Evolutionary conservation across 2,888 invertebrate genomes (phyloP).

Genomic region (Xanthia togata): DNA sequence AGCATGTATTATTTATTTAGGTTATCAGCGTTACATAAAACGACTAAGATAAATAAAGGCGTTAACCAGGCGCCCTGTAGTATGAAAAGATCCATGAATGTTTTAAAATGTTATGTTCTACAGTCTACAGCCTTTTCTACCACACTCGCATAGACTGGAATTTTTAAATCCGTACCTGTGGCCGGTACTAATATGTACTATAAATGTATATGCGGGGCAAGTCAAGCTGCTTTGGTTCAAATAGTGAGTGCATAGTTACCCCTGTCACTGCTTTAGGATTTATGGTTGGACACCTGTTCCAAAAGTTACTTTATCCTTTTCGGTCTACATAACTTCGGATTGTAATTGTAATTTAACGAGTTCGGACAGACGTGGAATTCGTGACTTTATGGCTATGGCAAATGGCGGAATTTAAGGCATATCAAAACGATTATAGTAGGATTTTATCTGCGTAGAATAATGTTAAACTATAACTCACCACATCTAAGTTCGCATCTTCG

Average conservation of each 20-base stretch:
- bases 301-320: background rate
- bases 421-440: background rate
- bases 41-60: background rate
- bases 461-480: constrained; percentile 75
- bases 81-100: background rate
- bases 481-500: constrained; percentile 82
- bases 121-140: background rate
- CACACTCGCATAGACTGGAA: background rate
- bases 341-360: background rate
- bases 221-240: background rate
- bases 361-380: background rate
- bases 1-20: background rate
- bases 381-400: background rate
- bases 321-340: background rate
- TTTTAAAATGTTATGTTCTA: background rate
- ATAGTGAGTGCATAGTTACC: background rate
- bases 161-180: background rate
- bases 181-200: no score
- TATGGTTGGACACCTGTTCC: background rate
- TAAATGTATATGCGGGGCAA: no score
- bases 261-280: background rate
- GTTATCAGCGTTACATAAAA: background rate
- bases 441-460: no score
- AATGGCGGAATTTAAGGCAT: background rate
- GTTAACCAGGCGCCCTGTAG: background rate